phyloP scores from a whole-genome alignment of 1,140 invertebrate species.

The Drosophila insularis region DNA sequence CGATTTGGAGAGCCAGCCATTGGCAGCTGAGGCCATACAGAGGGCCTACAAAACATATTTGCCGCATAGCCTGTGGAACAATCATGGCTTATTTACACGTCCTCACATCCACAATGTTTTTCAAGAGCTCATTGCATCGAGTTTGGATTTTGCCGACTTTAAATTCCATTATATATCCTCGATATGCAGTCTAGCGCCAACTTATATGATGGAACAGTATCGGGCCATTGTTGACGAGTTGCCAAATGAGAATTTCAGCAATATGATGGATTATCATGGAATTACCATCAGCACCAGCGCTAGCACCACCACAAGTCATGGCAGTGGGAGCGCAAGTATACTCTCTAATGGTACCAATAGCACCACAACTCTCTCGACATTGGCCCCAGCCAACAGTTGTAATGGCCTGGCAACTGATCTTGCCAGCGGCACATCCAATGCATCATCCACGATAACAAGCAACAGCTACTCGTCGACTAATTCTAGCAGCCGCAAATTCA shows the following conservation, averaged over 20 bases:
- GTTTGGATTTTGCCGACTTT: conserved; percentile 86
- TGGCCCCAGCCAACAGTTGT: conserved; percentile 12
- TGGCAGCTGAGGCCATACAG: conserved; percentile 86
- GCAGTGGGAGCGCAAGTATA: background rate
- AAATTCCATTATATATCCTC: conserved; percentile 91
- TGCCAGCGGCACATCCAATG: conserved; percentile 24
- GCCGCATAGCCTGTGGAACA: conserved; percentile 89
- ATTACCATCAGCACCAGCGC: conserved; percentile 19
- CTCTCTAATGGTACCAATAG: background rate
- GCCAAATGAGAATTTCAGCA: conserved; percentile 55
- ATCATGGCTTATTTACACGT: conserved; percentile 89
- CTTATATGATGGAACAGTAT: conserved; percentile 91
- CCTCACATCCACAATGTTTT: conserved; percentile 88
- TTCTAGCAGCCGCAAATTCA: background rate
- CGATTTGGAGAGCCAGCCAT: conserved; percentile 88
- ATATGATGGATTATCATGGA: conserved; percentile 14
- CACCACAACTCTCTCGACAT: conserved; percentile 34
- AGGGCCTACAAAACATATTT: conserved; percentile 91
- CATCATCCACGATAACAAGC: background rate
- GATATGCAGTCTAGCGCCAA: conserved; percentile 89
- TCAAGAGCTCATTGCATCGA: conserved; percentile 84
- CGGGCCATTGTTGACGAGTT: conserved; percentile 84
- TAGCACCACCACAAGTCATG: background rate
- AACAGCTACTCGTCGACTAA: background rate
- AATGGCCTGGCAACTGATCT: conserved; percentile 4